Conservation (phyloP, 2,113 vertebrate genomes). For the Motacilla alba region DNA sequence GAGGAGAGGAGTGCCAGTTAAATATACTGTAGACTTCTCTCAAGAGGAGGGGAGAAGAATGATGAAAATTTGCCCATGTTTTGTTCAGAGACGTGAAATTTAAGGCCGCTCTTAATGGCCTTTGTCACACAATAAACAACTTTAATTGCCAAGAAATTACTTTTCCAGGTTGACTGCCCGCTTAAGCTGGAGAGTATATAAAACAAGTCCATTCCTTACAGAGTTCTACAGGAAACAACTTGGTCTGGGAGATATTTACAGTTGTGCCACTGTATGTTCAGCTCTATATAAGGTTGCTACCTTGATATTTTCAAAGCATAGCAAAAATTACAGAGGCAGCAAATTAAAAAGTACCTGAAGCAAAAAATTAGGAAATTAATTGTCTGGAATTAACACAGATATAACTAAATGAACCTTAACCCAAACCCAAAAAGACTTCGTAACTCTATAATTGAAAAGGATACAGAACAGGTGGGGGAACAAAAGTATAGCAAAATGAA, state of each 20-base stretch:
- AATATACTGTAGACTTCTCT: not conserved
- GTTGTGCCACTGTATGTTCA: not conserved
- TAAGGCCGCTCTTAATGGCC: not conserved
- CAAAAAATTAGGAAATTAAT: slow-evolving; percentile 23
- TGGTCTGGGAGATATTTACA: not conserved
- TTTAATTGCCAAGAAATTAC: slow-evolving; percentile 9
- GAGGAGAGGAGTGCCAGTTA: not conserved
- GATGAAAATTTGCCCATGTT: not conserved
- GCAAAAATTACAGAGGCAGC: not conserved
- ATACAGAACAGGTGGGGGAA: not conserved
- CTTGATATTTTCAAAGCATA: not conserved
- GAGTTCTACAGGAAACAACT: not conserved
- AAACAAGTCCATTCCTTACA: not conserved
- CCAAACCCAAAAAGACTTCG: not conserved
- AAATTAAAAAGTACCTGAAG: slow-evolving; percentile 19
- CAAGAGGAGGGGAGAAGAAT: not conserved
- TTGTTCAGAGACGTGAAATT: not conserved
- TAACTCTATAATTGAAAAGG: not conserved
- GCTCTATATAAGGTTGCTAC: not conserved
- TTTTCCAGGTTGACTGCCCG: not conserved
- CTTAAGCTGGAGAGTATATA: not conserved
- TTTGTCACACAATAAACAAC: not conserved
- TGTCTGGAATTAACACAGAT: not conserved
- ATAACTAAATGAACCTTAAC: not conserved
- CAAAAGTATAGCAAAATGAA: fast-evolving